Evolutionary conservation across 2,113 vertebrate species (phyloP).

Genomic region (Ctenomys sociabilis): DNA sequence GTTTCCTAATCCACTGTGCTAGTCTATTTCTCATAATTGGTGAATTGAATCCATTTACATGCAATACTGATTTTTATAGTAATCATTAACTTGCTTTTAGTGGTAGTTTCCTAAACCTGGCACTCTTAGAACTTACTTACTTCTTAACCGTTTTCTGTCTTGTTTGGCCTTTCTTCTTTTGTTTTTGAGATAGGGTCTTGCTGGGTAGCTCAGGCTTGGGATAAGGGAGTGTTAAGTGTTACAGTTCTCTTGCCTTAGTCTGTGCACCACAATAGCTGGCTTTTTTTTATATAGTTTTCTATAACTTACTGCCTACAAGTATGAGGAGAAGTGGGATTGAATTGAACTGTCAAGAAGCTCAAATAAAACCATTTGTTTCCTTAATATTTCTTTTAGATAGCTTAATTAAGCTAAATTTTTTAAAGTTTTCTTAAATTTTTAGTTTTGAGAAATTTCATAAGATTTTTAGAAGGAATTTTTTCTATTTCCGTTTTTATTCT

Average conservation of each 20-base stretch:
- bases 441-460: constrained; percentile 38
- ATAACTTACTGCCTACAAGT: neutral
- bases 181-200: neutral
- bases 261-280: neutral
- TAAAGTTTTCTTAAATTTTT: constrained; percentile 46
- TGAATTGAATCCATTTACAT: no score
- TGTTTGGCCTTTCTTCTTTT: neutral
- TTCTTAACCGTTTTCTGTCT: neutral
- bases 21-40: no score
- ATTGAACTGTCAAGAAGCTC: constrained; percentile 9
- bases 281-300: neutral
- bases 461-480: constrained; percentile 45
- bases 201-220: neutral
- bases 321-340: neutral
- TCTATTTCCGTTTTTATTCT: constrained; percentile 2
- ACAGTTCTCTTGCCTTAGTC: neutral
- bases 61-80: constrained; percentile 26
- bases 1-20: no score
- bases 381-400: constrained; percentile 49
- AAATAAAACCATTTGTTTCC: constrained; percentile 40
- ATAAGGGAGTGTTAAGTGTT: no score
- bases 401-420: constrained; percentile 52
- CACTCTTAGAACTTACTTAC: neutral
- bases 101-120: constrained; percentile 44
- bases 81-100: constrained; percentile 65